phyloP scores from a whole-genome alignment of 2,888 invertebrate species.

The Nemurella pictetii region DNA sequence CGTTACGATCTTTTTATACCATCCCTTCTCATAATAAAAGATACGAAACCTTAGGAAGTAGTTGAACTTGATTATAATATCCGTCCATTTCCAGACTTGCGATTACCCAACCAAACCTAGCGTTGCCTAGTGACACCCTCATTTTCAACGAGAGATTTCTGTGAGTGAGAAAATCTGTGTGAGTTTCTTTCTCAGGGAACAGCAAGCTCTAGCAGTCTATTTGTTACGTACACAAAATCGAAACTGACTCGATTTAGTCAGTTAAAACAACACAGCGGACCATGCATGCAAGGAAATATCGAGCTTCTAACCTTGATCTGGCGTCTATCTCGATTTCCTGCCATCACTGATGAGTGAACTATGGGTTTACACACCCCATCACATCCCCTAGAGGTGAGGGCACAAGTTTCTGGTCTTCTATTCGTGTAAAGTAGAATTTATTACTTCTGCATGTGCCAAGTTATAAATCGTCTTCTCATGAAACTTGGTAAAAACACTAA shows the following conservation, averaged over 20 bases:
- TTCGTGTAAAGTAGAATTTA: not conserved
- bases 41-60: not conserved
- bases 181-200: too few relatives aligned
- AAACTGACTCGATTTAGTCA: not conserved
- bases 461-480: constrained; percentile 1
- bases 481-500: constrained; percentile 21
- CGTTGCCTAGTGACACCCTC: too few relatives aligned
- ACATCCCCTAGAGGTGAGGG: not conserved
- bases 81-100: not conserved
- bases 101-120: not conserved
- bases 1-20: not conserved
- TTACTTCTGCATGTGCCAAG: constrained; percentile 4
- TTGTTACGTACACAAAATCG: too few relatives aligned
- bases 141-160: too few relatives aligned
- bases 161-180: too few relatives aligned
- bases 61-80: not conserved
- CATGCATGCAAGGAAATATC: not conserved
- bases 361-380: constrained; percentile 1
- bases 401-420: constrained; percentile 15
- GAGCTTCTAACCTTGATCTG: not conserved
- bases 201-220: too few relatives aligned
- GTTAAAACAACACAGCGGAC: not conserved
- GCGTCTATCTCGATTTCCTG: not conserved
- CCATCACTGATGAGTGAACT: constrained; percentile 1
- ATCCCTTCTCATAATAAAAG: not conserved